Conservation (phyloP, 2,888 invertebrate species). For the Dysmachus trigonus region DNA sequence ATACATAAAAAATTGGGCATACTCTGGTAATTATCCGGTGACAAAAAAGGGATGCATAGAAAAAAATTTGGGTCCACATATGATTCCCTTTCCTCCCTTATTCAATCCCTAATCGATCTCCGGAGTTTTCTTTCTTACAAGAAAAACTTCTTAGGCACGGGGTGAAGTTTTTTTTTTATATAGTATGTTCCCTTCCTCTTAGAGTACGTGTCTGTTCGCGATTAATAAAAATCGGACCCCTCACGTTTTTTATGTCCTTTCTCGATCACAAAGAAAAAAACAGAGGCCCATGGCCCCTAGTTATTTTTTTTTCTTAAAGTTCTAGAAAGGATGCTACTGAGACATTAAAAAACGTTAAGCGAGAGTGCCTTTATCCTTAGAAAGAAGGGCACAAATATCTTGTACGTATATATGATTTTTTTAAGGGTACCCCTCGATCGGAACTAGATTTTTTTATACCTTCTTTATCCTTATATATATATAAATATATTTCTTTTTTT, state of each 20-base stretch:
- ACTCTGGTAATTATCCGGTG: background rate
- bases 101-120: conserved; percentile 48
- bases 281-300: background rate
- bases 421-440: conserved; percentile 18
- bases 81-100: background rate
- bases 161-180: background rate
- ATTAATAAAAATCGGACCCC: conserved; percentile 37
- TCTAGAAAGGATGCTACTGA: conserved; percentile 29
- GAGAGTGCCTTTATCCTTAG: background rate
- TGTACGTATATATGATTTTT: background rate
- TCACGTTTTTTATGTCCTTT: background rate
- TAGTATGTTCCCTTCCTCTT: background rate
- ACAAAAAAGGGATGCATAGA: background rate
- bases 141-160: conserved; percentile 42
- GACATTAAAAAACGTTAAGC: conserved; percentile 24
- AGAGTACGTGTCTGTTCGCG: conserved; percentile 10
- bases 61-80: background rate
- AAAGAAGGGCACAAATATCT: background rate
- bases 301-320: conserved; percentile 8
- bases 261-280: background rate
- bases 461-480: background rate
- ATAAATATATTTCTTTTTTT: conserved; percentile 1
- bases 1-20: conserved; percentile 7
- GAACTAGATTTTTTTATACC: background rate
- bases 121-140: conserved; percentile 37